These are phyloP conservation scores for Scophthalmus maximus DNA, from an alignment of 2,113 vertebrate genomes.

Conservation along the genomic window DNA sequence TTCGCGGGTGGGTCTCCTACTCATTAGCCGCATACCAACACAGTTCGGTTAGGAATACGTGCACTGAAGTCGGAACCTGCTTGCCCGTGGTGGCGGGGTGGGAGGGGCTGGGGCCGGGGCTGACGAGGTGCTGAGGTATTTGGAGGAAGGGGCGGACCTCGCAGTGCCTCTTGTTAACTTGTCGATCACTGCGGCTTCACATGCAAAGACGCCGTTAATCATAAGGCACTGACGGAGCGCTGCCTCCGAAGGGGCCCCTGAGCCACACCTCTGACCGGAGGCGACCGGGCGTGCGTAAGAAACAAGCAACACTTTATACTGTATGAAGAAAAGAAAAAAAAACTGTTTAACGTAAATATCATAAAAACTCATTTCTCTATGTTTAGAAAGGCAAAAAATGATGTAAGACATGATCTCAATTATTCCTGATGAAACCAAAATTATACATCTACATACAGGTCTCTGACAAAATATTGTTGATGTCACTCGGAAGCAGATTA, in stretches of 20 bases:
- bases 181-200: slow-evolving; percentile 62
- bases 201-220: slow-evolving; percentile 70
- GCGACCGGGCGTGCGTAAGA: not conserved
- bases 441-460: too few relatives aligned
- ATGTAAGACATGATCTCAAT: too few relatives aligned
- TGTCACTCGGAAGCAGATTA: too few relatives aligned
- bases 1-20: slow-evolving; percentile 13
- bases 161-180: slow-evolving; percentile 52
- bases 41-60: slow-evolving; percentile 30
- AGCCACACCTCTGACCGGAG: slow-evolving; percentile 41
- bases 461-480: too few relatives aligned
- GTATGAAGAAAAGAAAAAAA: not conserved
- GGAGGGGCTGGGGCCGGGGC: fast-evolving
- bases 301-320: not conserved
- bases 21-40: slow-evolving; percentile 58
- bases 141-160: slow-evolving; percentile 24
- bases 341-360: not conserved
- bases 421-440: too few relatives aligned
- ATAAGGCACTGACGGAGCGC: slow-evolving; percentile 7
- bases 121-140: slow-evolving; percentile 1
- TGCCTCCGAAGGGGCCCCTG: slow-evolving; percentile 20
- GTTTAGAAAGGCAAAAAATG: too few relatives aligned
- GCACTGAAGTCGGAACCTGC: slow-evolving; percentile 24
- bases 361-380: too few relatives aligned
- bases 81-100: not conserved